Conservation (phyloP, 2,797 vertebrate genomes). For the Carcharodon carcharias region DNA sequence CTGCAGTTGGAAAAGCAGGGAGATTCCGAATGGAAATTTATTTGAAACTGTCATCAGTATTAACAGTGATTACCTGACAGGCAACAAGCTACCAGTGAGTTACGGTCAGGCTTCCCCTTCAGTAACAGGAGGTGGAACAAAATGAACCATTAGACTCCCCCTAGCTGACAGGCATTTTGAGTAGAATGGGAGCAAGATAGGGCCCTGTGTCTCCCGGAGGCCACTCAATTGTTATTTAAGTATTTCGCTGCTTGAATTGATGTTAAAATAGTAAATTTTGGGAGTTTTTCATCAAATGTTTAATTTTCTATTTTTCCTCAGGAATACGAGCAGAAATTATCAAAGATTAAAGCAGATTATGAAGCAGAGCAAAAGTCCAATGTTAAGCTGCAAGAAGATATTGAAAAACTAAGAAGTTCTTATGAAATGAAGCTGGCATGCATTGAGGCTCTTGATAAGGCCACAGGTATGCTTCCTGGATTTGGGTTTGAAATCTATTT, state of each 20-base stretch:
- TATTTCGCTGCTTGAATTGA: background rate
- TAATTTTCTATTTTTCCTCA: constrained; percentile 45
- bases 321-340: constrained; percentile 75
- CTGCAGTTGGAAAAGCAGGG: background rate
- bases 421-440: constrained; percentile 64
- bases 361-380: constrained; percentile 72
- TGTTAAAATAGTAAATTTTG: background rate
- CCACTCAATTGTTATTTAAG: background rate
- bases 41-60: background rate
- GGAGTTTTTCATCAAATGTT: background rate
- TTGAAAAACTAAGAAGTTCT: constrained; percentile 61
- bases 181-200: background rate
- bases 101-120: background rate
- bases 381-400: constrained; percentile 72
- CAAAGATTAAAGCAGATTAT: constrained; percentile 69
- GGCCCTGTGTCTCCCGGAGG: background rate
- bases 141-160: background rate
- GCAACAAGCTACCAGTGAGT: background rate
- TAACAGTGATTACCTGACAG: background rate
- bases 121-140: background rate
- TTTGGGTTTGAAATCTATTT: background rate
- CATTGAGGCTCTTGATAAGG: constrained; percentile 12
- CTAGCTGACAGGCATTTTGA: background rate
- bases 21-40: background rate
- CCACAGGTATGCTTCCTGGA: background rate